phyloP scores from a whole-genome alignment of 2,888 invertebrate species.

The Eupithecia dodoneata region DNA sequence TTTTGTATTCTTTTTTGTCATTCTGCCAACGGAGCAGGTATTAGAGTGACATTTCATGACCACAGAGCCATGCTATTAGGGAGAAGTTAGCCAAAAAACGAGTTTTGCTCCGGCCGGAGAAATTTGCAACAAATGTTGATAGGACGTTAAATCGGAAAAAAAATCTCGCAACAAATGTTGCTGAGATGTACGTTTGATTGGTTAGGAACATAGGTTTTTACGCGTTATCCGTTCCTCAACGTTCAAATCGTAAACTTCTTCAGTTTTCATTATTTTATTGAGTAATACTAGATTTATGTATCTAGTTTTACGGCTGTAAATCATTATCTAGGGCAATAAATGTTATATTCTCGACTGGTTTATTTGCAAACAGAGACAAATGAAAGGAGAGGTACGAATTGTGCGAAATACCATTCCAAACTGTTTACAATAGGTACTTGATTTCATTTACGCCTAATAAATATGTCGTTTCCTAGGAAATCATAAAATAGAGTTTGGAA shows the following conservation, averaged over 20 bases:
- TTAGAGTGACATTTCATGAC: too few relatives aligned
- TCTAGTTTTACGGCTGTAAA: conserved; percentile 16
- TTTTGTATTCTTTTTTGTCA: too few relatives aligned
- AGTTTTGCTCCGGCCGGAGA: too few relatives aligned
- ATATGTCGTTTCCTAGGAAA: conserved; percentile 47
- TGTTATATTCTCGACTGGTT: conserved; percentile 14
- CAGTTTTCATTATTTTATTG: conserved; percentile 11
- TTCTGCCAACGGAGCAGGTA: too few relatives aligned
- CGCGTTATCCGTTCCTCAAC: background rate
- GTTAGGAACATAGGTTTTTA: background rate
- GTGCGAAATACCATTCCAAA: conserved; percentile 48
- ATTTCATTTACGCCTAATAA: conserved; percentile 34
- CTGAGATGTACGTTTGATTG: too few relatives aligned
- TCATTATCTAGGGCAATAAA: conserved; percentile 14
- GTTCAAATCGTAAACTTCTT: conserved; percentile 5
- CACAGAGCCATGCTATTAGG: too few relatives aligned
- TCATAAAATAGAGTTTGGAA: conserved; percentile 58
- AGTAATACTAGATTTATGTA: conserved; percentile 8
- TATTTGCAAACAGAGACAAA: conserved; percentile 13
- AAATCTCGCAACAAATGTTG: too few relatives aligned
- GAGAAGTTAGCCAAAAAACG: too few relatives aligned
- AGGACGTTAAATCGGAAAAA: too few relatives aligned
- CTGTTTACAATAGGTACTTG: conserved; percentile 16
- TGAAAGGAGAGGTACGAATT: conserved; percentile 45
- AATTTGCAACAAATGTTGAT: too few relatives aligned